These are phyloP conservation scores for Perognathus longimembris DNA, from an alignment of 2,113 vertebrate genomes.

Conservation along the genomic window DNA sequence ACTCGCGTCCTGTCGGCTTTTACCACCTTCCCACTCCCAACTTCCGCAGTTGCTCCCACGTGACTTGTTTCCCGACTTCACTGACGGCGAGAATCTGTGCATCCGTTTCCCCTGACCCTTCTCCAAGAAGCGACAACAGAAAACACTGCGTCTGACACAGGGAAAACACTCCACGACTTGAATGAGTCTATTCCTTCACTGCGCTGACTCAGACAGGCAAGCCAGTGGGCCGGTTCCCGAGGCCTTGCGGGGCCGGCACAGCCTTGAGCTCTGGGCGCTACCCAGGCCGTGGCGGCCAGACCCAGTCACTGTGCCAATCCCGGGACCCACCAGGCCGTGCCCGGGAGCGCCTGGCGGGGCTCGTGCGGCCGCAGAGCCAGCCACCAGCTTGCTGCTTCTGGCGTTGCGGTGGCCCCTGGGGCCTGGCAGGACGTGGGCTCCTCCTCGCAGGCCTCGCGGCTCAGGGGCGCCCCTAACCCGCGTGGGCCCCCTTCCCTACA, in stretches of 20 bases:
- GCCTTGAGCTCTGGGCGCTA: background rate
- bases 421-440: background rate
- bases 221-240: too few relatives aligned
- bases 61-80: background rate
- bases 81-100: background rate
- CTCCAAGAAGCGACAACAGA: background rate
- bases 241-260: fast-evolving
- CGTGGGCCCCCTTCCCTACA: too few relatives aligned
- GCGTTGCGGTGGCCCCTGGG: too few relatives aligned
- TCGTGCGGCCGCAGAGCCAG: background rate
- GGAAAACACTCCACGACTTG: background rate
- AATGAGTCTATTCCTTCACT: background rate
- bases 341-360: background rate
- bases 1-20: fast-evolving
- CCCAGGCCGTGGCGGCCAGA: background rate
- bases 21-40: background rate
- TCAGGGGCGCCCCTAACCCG: too few relatives aligned
- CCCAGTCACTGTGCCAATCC: too few relatives aligned
- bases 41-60: background rate
- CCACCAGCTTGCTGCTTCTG: background rate
- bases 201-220: background rate
- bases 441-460: too few relatives aligned
- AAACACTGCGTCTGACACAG: background rate
- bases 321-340: background rate
- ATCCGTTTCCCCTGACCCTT: too few relatives aligned